These are phyloP conservation scores for Ischnura elegans DNA, from an alignment of 2,888 invertebrate genomes.

Conservation along the genomic window DNA sequence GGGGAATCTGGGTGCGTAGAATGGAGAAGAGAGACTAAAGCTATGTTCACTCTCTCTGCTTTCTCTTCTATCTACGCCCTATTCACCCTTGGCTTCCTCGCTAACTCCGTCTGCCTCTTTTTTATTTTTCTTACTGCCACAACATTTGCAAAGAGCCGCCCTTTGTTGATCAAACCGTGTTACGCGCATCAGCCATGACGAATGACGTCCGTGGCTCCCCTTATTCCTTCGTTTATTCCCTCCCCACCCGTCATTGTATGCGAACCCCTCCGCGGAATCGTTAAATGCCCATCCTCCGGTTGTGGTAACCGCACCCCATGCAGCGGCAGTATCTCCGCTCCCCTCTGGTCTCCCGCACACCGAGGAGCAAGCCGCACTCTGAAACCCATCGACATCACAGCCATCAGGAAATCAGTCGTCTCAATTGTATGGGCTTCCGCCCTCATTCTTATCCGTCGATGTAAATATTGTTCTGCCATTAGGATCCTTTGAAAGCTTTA, in stretches of 20 bases:
- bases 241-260: neutral
- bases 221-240: neutral
- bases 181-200: constrained; percentile 29
- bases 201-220: neutral
- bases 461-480: no score
- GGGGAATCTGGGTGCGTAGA: no score
- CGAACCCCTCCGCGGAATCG: neutral
- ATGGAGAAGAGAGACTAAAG: neutral
- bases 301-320: neutral
- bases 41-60: neutral
- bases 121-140: neutral
- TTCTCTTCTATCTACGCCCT: neutral
- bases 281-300: neutral
- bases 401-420: neutral
- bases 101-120: neutral
- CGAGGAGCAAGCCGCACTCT: neutral
- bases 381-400: neutral
- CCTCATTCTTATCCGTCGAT: no score
- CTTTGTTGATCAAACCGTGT: constrained; percentile 31
- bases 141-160: constrained; percentile 21
- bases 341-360: neutral
- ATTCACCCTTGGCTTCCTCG: neutral
- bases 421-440: no score
- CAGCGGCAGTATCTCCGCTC: neutral
- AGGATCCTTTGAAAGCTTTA: no score